Evolutionary conservation across 2,113 vertebrate genomes (phyloP).

Genomic region (Nothocercus julius): DNA sequence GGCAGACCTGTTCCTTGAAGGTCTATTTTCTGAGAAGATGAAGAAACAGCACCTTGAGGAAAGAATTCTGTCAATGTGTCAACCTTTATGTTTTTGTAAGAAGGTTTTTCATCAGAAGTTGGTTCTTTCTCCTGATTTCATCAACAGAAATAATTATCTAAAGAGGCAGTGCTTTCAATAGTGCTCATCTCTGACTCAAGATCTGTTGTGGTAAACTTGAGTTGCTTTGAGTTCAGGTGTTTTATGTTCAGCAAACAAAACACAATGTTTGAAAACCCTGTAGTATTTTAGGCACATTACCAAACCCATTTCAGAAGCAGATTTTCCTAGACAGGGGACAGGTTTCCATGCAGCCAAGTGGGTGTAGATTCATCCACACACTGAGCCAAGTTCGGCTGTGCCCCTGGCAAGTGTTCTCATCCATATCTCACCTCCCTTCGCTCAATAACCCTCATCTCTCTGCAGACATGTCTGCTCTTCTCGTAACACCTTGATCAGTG

Average conservation of each 20-base stretch:
- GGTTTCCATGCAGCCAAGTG: background rate
- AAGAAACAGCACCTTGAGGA: constrained; percentile 45
- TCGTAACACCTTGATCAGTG: background rate
- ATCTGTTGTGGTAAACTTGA: background rate
- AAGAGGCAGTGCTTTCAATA: background rate
- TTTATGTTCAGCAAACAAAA: background rate
- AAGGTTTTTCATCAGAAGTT: background rate
- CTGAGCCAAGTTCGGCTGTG: background rate
- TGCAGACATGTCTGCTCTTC: background rate
- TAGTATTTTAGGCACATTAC: background rate
- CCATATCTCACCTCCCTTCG: background rate
- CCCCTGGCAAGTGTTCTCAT: rapidly evolving
- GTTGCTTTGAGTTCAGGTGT: background rate
- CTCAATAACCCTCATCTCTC: background rate
- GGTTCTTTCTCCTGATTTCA: background rate
- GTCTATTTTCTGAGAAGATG: constrained; percentile 16
- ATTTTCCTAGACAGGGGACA: background rate
- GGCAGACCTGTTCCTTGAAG: background rate
- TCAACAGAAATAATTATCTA: background rate
- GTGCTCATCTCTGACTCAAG: background rate
- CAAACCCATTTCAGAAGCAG: background rate
- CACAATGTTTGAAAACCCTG: background rate
- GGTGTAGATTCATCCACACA: background rate
- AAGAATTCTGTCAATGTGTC: background rate
- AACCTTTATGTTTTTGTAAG: background rate